Evolutionary conservation across 2,888 invertebrate genomes (phyloP).

Genomic region (Dasysyrphus albostriatus): DNA sequence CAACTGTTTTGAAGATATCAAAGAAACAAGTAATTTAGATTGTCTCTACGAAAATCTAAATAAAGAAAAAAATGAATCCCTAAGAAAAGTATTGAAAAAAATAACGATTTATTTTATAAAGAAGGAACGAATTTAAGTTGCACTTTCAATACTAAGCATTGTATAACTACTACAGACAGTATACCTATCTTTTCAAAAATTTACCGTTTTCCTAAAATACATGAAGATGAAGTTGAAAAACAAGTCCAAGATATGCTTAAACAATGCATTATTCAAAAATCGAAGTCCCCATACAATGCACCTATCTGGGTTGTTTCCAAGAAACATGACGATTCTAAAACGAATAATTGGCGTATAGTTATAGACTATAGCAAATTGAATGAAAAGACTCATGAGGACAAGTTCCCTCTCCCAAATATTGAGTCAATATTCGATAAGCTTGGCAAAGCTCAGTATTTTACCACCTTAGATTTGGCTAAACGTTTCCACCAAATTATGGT

Average conservation of each 20-base stretch:
- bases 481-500: constrained; percentile 5
- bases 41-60: not conserved
- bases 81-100: constrained; percentile 2
- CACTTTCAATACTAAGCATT: constrained; percentile 26
- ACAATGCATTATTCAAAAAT: constrained; percentile 76
- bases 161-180: constrained; percentile 1
- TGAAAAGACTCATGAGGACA: too few species aligned
- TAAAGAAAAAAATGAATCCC: not conserved
- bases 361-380: constrained; percentile 26
- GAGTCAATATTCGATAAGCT: too few species aligned
- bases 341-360: constrained; percentile 45
- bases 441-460: not conserved
- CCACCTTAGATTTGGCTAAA: not conserved
- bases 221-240: constrained; percentile 38
- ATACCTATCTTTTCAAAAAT: constrained; percentile 43
- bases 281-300: constrained; percentile 75
- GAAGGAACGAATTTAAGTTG: constrained; percentile 22
- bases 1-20: too few species aligned
- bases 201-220: constrained; percentile 51
- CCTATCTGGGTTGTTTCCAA: constrained; percentile 77
- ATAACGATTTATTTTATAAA: constrained; percentile 29
- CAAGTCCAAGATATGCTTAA: constrained; percentile 63
- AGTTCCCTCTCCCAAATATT: too few species aligned
- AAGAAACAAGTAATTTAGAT: not conserved
- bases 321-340: constrained; percentile 44